A percentile compares a stretch with the other conserved stretches of the same genome.
Conservation (phyloP, 2,113 vertebrate species). For the Zosterops hypoxanthus region DNA sequence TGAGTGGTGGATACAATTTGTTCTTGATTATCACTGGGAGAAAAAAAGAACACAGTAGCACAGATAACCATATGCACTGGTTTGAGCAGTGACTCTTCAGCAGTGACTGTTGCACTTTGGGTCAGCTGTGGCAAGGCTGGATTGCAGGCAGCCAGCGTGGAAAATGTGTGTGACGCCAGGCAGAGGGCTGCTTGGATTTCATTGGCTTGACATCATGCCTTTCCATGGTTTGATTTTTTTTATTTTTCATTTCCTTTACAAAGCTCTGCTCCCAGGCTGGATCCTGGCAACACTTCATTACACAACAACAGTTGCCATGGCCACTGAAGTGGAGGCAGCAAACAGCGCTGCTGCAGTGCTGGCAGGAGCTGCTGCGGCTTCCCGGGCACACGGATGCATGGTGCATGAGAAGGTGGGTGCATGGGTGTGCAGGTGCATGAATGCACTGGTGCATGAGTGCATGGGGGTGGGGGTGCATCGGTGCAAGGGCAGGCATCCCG, state of each 20-base stretch:
- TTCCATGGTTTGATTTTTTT: not conserved
- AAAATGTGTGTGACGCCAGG: accelerated
- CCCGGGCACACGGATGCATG: accelerated
- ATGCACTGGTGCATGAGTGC: not conserved
- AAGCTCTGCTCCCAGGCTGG: not conserved
- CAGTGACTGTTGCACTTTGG: not conserved
- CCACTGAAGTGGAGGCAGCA: not conserved
- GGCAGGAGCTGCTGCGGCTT: not conserved
- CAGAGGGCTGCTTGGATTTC: not conserved
- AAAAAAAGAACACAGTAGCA: not conserved
- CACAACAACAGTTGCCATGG: conserved; percentile 32
- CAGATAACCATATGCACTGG: accelerated
- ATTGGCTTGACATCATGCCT: not conserved
- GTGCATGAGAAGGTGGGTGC: not conserved
- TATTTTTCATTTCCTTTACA: not conserved
- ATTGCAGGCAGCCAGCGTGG: not conserved
- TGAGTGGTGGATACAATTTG: not conserved
- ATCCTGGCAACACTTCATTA: not conserved
- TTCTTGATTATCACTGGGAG: not conserved
- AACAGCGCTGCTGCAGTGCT: not conserved
- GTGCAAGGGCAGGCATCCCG: not conserved
- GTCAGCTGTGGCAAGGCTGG: accelerated
- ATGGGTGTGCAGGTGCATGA: not conserved
- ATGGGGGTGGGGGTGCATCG: too few species aligned
- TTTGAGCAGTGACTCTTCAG: not conserved